These are phyloP conservation scores for Metellina segmentata DNA, from an alignment of 2,888 invertebrate species.

Conservation along the genomic window DNA sequence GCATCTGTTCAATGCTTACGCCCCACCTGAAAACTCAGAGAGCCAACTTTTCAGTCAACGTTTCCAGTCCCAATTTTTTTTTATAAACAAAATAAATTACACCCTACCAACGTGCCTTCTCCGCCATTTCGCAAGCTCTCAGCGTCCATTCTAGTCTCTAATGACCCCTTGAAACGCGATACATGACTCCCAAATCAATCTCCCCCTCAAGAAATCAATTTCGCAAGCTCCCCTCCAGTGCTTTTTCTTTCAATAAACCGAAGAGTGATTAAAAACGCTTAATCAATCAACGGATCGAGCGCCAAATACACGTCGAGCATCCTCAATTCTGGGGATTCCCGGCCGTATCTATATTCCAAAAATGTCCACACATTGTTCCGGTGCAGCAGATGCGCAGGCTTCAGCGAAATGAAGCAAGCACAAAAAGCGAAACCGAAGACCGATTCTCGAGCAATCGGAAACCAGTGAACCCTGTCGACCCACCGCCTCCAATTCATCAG, in stretches of 20 bases:
- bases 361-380: conserved; percentile 31
- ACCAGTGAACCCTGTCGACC: conserved; percentile 53
- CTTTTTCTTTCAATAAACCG: not conserved
- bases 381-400: no score
- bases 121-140: not conserved
- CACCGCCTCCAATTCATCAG: conserved; percentile 65
- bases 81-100: not conserved
- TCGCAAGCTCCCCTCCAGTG: not conserved
- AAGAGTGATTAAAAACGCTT: not conserved
- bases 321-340: not conserved
- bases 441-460: conserved; percentile 25
- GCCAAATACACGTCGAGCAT: not conserved
- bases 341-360: conserved; percentile 12
- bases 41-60: no score
- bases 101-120: not conserved
- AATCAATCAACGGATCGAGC: not conserved
- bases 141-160: not conserved
- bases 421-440: not conserved
- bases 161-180: not conserved
- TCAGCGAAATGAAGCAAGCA: not conserved
- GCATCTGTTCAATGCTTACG: no score
- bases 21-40: no score
- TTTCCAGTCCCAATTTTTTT: no score
- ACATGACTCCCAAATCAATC: not conserved
- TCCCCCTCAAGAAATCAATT: not conserved